These are phyloP conservation scores for Gymnogyps californianus DNA, from an alignment of 2,113 vertebrate genomes.

Conservation along the genomic window DNA sequence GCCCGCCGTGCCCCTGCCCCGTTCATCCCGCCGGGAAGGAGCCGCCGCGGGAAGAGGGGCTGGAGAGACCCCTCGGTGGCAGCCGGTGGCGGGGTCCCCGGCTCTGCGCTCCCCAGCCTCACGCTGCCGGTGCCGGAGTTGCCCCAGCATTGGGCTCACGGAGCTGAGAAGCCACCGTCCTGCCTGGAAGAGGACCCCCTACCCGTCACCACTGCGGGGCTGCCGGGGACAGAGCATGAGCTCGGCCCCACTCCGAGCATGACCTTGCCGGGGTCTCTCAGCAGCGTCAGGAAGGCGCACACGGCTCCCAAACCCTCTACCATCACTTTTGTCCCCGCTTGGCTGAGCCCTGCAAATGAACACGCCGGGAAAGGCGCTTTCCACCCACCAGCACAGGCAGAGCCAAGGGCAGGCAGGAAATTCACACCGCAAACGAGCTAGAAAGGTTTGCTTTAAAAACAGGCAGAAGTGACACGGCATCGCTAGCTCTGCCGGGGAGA, in stretches of 20 bases:
- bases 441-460: conserved; percentile 41
- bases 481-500: neutral
- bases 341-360: neutral
- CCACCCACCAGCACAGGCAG: neutral
- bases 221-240: neutral
- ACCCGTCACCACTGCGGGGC: neutral
- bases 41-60: neutral
- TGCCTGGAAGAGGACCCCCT: neutral
- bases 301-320: neutral
- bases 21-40: neutral
- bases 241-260: neutral
- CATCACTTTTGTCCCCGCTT: neutral
- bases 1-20: neutral
- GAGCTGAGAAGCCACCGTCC: rapidly evolving
- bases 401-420: neutral
- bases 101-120: neutral
- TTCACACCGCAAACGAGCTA: neutral
- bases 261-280: neutral
- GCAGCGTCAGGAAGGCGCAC: neutral
- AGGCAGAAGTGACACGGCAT: neutral
- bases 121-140: neutral
- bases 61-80: neutral
- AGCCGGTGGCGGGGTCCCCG: neutral
- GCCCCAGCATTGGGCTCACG: neutral
- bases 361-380: neutral